A percentile compares a stretch with the other conserved stretches of the same genome.
Conservation (phyloP, 2,113 vertebrate genomes). For the Paradoxurus hermaphroditus region DNA sequence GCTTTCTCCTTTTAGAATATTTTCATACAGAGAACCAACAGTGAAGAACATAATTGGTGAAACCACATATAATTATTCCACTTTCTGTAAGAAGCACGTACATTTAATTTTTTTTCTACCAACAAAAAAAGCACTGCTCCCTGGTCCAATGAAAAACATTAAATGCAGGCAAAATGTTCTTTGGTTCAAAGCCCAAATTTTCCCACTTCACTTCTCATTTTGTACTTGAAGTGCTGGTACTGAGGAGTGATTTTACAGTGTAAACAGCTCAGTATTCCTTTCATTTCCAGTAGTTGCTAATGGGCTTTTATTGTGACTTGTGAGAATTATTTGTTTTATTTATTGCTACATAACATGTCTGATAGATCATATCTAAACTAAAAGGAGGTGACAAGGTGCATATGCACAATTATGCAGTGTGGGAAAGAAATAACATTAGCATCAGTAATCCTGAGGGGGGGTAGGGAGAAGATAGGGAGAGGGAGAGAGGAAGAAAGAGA, state of each 20-base stretch:
- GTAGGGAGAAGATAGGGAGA: background rate
- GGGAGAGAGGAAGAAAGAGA: background rate
- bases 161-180: conserved; percentile 20
- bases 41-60: background rate
- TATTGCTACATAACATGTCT: background rate
- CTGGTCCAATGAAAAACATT: background rate
- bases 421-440: background rate
- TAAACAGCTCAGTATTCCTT: conserved; percentile 6
- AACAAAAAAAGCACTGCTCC: background rate
- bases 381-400: background rate
- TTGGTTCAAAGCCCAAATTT: conserved; percentile 37
- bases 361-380: background rate
- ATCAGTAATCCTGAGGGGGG: background rate
- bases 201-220: conserved; percentile 27
- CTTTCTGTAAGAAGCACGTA: background rate
- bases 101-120: background rate
- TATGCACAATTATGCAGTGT: background rate
- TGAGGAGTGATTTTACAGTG: background rate
- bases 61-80: background rate
- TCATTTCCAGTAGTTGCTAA: background rate
- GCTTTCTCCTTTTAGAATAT: background rate
- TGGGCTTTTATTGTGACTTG: background rate
- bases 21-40: conserved; percentile 2
- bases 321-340: background rate
- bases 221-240: background rate